Percentiles rank a stretch among this genome's conserved stretches.
Conservation (phyloP, 1,140 invertebrate genomes). For the Zelostemma sp. region DNA sequence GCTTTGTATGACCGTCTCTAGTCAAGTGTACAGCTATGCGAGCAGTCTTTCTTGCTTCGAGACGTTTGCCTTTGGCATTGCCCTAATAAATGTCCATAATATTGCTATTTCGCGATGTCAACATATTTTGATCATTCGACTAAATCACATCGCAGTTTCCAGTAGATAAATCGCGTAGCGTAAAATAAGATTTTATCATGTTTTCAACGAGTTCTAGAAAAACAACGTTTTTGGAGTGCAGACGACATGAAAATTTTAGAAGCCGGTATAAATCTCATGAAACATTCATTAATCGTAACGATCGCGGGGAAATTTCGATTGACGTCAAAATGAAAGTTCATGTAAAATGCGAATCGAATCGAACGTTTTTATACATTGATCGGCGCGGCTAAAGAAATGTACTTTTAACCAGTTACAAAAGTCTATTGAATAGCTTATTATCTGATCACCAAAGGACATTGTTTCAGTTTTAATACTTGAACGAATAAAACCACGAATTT, state of each 20-base stretch:
- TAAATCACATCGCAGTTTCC: too few relatives aligned
- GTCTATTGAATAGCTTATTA: not conserved
- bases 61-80: not conserved
- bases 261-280: not conserved
- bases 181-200: too few relatives aligned
- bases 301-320: not conserved
- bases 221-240: not conserved
- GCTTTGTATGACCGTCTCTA: constrained; percentile 20
- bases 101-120: not conserved
- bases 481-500: too few relatives aligned
- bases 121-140: too few relatives aligned
- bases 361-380: not conserved
- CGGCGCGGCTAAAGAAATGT: not conserved
- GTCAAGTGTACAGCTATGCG: not conserved
- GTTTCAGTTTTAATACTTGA: not conserved
- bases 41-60: not conserved
- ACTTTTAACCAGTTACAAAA: not conserved
- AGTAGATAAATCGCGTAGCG: too few relatives aligned
- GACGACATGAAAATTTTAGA: not conserved
- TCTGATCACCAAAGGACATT: too few relatives aligned
- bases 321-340: not conserved
- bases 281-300: not conserved
- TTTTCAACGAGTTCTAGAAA: too few relatives aligned
- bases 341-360: too few relatives aligned
- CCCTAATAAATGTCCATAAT: not conserved